A percentile compares a stretch with the other conserved stretches of the same genome.
Conservation (phyloP, 1,140 invertebrate genomes). For the Monochamus saltuarius region DNA sequence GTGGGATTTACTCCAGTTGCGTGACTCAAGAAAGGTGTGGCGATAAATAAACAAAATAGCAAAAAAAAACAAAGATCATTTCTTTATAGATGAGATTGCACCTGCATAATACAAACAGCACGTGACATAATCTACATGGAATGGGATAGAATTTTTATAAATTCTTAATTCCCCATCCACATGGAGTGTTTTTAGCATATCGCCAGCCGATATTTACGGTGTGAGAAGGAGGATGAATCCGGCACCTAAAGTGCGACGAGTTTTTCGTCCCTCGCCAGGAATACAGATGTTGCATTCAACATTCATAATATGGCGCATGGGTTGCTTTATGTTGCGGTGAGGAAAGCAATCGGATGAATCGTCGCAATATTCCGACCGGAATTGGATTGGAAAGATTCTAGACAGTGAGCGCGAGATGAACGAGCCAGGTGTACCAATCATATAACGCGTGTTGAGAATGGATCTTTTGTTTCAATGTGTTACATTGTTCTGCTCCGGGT, state of each 20-base stretch:
- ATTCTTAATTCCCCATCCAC: constrained; percentile 1
- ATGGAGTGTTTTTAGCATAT: constrained; percentile 20
- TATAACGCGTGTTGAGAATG: neutral
- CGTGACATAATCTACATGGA: constrained; percentile 16
- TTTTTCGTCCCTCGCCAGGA: constrained; percentile 23
- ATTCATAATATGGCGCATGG: constrained; percentile 37
- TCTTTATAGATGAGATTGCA: constrained; percentile 11
- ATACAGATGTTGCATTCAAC: constrained; percentile 41
- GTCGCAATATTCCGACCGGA: constrained; percentile 45
- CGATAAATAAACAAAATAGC: no score
- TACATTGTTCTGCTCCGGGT: no score
- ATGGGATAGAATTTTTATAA: constrained; percentile 13
- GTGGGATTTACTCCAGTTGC: no score
- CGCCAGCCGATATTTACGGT: constrained; percentile 15
- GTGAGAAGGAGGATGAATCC: constrained; percentile 24
- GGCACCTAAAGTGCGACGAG: constrained; percentile 34
- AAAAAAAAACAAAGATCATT: neutral
- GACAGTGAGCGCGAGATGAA: constrained; percentile 36
- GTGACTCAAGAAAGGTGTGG: no score
- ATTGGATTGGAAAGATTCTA: constrained; percentile 46
- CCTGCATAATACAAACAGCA: constrained; percentile 11
- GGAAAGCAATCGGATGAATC: constrained; percentile 46
- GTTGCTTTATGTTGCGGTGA: constrained; percentile 38
- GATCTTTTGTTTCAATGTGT: no score
- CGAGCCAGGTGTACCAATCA: constrained; percentile 39